Conservation (phyloP, 2,113 vertebrate genomes). For the Marmota flaviventris region DNA sequence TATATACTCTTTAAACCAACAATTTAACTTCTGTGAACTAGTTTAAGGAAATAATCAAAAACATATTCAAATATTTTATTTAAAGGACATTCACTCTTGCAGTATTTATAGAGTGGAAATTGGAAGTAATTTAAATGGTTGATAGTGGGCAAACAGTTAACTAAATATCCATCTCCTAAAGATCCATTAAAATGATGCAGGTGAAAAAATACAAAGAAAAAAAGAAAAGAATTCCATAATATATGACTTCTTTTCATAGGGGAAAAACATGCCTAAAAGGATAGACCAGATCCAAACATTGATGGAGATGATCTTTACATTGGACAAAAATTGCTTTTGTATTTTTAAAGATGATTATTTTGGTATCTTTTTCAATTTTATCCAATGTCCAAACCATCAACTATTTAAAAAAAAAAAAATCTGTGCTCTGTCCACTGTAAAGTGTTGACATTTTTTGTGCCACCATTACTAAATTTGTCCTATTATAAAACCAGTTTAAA, state of each 20-base stretch:
- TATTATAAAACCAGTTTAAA: not conserved
- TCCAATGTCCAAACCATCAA: not conserved
- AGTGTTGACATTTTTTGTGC: not conserved
- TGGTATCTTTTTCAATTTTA: conserved; percentile 15
- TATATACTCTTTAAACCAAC: not conserved
- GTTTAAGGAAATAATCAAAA: conserved; percentile 25
- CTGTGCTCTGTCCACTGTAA: not conserved
- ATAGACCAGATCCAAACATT: not conserved
- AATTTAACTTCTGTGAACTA: conserved; percentile 5
- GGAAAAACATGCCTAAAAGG: not conserved
- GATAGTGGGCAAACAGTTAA: not conserved
- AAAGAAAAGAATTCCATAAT: not conserved
- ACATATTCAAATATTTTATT: not conserved
- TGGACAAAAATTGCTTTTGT: not conserved
- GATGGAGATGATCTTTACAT: not conserved
- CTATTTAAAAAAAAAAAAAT: not conserved
- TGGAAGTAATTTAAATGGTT: not conserved
- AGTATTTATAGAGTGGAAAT: not conserved
- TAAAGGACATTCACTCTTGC: not conserved
- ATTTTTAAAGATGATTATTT: not conserved
- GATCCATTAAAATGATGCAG: not conserved
- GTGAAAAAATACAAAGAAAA: not conserved
- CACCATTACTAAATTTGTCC: not conserved
- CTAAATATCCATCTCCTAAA: not conserved
- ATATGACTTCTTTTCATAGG: not conserved